phyloP scores from a whole-genome alignment of 2,888 invertebrate species.

The Drosophila kanekoi region DNA sequence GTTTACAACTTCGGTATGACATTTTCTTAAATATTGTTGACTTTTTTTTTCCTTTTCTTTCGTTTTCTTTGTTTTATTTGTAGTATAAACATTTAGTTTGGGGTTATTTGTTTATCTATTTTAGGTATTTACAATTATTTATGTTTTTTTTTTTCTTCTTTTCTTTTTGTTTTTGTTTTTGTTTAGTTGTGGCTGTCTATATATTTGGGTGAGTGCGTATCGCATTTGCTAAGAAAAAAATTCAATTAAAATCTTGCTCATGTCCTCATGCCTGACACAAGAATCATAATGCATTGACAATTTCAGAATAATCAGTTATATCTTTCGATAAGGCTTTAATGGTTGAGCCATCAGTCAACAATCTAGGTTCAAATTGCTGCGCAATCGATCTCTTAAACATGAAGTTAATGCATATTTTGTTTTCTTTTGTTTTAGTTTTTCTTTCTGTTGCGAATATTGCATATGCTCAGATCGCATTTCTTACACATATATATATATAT shows the following conservation, averaged over 20 bases:
- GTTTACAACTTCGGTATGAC: constrained; percentile 17
- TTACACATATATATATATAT: too few species aligned
- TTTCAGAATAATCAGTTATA: constrained; percentile 26
- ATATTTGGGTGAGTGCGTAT: constrained; percentile 35
- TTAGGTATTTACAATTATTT: constrained; percentile 34
- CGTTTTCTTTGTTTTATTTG: constrained; percentile 23
- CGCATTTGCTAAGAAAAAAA: constrained; percentile 54
- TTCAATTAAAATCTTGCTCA: constrained; percentile 15
- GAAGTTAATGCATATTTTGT: background rate
- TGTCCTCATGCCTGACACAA: constrained; percentile 23
- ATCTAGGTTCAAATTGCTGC: constrained; percentile 46
- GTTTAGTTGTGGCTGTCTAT: constrained; percentile 12
- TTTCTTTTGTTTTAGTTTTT: too few species aligned
- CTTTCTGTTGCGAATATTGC: constrained; percentile 2
- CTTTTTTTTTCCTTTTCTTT: background rate
- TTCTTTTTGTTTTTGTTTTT: constrained; percentile 6
- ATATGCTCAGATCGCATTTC: constrained; percentile 9
- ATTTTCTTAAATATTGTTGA: constrained; percentile 4
- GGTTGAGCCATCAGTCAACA: constrained; percentile 34
- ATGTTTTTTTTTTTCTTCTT: too few species aligned
- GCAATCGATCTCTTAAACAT: constrained; percentile 41
- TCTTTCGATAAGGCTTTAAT: constrained; percentile 30
- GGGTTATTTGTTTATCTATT: constrained; percentile 20
- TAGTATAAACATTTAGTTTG: constrained; percentile 20
- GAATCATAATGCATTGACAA: constrained; percentile 19